A percentile compares a stretch with the other conserved stretches of the same genome.
Evolutionary conservation across 1,140 invertebrate genomes (phyloP).

Genomic region (Nasonia longicornis): DNA sequence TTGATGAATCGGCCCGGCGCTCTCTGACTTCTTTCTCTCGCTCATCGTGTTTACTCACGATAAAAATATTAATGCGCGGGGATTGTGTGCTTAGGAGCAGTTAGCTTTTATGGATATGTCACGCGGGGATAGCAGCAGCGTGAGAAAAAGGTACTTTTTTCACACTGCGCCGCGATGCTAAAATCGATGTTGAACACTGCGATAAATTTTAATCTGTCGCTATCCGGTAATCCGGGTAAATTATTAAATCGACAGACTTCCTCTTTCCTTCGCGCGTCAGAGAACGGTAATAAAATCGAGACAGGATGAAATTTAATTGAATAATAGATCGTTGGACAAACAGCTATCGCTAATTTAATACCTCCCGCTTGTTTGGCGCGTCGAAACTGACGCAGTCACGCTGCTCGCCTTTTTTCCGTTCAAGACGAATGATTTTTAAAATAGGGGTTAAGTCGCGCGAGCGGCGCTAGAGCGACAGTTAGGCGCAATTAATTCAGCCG

Average conservation of each 20-base stretch:
- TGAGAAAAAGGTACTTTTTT: background rate
- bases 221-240: background rate
- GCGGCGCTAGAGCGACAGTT: background rate
- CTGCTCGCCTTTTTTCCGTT: slow-evolving; percentile 25
- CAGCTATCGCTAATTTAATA: slow-evolving; percentile 14
- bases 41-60: slow-evolving; percentile 6
- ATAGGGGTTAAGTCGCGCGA: slow-evolving; percentile 12
- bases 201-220: slow-evolving; percentile 20
- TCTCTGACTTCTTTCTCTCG: background rate
- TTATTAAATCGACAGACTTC: background rate
- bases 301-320: slow-evolving; percentile 8
- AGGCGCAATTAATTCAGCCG: slow-evolving; percentile 29
- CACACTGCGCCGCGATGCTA: background rate
- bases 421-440: slow-evolving; percentile 29
- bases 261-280: background rate
- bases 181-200: background rate
- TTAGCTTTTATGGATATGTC: background rate
- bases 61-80: slow-evolving; percentile 22
- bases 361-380: background rate
- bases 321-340: slow-evolving; percentile 27
- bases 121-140: background rate
- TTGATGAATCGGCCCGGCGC: slow-evolving; percentile 24
- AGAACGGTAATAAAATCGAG: background rate
- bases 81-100: background rate
- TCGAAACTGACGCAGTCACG: background rate